A percentile compares a stretch with the other conserved stretches of the same genome.
Evolutionary conservation across 1,140 invertebrate species (phyloP).

Genomic region (Heliconius melpomene): DNA sequence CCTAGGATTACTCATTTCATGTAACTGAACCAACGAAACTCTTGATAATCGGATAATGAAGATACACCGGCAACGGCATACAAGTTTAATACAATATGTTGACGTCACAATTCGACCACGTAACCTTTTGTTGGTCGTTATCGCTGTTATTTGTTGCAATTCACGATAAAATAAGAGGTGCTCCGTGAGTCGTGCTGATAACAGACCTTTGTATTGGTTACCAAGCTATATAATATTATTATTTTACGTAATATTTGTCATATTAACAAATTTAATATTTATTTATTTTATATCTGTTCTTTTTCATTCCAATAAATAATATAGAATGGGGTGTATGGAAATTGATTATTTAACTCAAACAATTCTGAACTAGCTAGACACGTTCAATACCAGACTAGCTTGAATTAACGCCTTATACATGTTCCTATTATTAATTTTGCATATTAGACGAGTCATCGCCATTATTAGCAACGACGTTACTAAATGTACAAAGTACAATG

Average conservation of each 20-base stretch:
- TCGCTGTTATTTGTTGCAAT: slow-evolving; percentile 64
- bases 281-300: no score
- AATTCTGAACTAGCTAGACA: background rate
- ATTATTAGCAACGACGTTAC: background rate
- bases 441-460: background rate
- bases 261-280: no score
- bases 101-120: slow-evolving; percentile 55
- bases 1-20: background rate
- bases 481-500: background rate
- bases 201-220: slow-evolving; percentile 48
- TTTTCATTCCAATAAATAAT: no score
- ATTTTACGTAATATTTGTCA: slow-evolving; percentile 23
- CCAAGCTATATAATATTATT: slow-evolving; percentile 39
- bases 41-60: background rate
- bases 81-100: slow-evolving; percentile 19
- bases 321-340: no score
- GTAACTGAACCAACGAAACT: background rate
- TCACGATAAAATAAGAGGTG: slow-evolving; percentile 64
- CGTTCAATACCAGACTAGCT: background rate
- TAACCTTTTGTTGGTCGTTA: slow-evolving; percentile 59
- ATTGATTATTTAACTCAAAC: background rate
- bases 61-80: background rate
- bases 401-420: background rate
- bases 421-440: background rate
- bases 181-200: slow-evolving; percentile 52